Conservation (phyloP, 2,797 vertebrate species). For the Hypotaenidia philippensis region DNA sequence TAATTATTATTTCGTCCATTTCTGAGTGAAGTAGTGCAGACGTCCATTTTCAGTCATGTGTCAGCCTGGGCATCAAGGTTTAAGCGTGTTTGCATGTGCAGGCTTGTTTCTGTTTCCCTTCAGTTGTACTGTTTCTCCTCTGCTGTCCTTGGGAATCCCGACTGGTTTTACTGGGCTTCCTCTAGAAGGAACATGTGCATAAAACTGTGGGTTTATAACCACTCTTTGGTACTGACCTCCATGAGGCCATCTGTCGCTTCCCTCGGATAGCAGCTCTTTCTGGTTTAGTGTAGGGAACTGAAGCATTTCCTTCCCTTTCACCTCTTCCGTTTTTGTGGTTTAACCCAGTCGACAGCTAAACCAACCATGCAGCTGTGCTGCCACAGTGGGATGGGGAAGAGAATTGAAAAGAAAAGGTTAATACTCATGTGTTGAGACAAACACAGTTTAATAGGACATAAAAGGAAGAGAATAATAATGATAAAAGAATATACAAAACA, state of each 20-base stretch:
- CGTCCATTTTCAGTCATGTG: not conserved
- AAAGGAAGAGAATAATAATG: no score
- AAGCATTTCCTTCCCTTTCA: not conserved
- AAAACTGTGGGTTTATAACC: not conserved
- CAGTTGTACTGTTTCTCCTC: not conserved
- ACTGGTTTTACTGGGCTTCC: not conserved
- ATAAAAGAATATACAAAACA: no score
- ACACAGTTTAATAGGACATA: no score
- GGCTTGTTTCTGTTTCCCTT: not conserved
- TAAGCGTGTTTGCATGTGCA: not conserved
- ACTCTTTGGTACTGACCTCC: not conserved
- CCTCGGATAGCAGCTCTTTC: not conserved
- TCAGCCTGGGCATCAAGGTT: not conserved
- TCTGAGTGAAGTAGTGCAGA: not conserved
- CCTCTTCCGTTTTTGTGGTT: not conserved
- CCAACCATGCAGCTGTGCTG: no score
- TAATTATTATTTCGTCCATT: not conserved
- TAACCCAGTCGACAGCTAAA: no score
- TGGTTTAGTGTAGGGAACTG: not conserved
- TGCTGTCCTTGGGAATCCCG: not conserved
- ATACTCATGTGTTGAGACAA: no score
- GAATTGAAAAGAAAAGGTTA: no score
- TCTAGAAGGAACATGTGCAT: rapidly evolving
- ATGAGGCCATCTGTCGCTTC: not conserved
- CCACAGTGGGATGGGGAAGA: no score